Evolutionary conservation across 2,888 invertebrate species (phyloP).

Genomic region (Chrysopilus asiliformis): DNA sequence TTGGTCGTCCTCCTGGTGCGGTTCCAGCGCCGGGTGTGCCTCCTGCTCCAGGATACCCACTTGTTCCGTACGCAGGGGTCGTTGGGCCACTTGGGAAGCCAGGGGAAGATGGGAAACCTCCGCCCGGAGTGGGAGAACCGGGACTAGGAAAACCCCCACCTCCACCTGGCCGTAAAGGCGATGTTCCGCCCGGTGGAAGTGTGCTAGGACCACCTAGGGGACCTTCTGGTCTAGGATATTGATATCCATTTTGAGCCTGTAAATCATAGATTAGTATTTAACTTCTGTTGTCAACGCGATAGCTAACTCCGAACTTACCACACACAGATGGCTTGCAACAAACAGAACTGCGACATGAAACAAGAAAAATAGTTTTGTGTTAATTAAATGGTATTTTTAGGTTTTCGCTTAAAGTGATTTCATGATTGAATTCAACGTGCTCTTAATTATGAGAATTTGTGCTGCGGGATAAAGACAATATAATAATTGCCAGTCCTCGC

Average conservation of each 20-base stretch:
- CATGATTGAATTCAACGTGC: too few relatives aligned
- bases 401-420: too few relatives aligned
- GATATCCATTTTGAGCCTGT: slow-evolving; percentile 60
- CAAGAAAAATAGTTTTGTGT: not conserved
- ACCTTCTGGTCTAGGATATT: slow-evolving; percentile 55
- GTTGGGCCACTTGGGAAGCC: slow-evolving; percentile 18
- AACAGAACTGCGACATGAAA: slow-evolving; percentile 21
- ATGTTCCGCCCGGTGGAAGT: slow-evolving; percentile 18
- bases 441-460: too few relatives aligned
- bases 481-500: too few relatives aligned
- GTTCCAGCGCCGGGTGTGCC: slow-evolving; percentile 20
- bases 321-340: slow-evolving; percentile 19
- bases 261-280: slow-evolving; percentile 11
- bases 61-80: slow-evolving; percentile 17
- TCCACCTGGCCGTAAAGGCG: slow-evolving; percentile 18
- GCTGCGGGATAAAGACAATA: too few relatives aligned
- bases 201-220: slow-evolving; percentile 36
- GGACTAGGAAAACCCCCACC: slow-evolving; percentile 15
- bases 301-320: slow-evolving; percentile 19
- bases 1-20: slow-evolving; percentile 20
- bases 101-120: slow-evolving; percentile 24
- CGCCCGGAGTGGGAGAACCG: slow-evolving; percentile 16
- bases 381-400: too few relatives aligned
- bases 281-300: too few relatives aligned
- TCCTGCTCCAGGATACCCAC: slow-evolving; percentile 18